A percentile compares a stretch with the other conserved stretches of the same genome.
phyloP scores from a whole-genome alignment of 2,888 invertebrate genomes.

The Catocala fraxini region DNA sequence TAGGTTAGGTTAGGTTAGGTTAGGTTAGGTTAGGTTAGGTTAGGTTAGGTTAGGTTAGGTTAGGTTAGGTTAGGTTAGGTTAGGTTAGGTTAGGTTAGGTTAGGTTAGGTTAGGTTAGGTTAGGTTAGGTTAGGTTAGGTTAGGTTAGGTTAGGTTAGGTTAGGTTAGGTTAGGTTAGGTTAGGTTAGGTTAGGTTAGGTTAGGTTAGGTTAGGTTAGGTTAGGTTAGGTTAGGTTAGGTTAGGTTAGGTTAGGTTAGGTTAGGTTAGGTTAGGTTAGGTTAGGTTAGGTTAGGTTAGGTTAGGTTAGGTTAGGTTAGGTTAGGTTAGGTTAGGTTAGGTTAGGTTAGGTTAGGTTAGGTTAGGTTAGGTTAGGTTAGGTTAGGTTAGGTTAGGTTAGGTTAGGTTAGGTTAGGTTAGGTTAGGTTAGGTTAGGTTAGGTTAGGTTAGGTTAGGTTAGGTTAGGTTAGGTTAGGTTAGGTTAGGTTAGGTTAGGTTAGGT shows the following conservation, averaged over 20 bases:
- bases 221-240: slow-evolving; percentile 29
- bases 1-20: slow-evolving; percentile 27
- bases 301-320: slow-evolving; percentile 32
- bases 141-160: slow-evolving; percentile 36
- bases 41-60: slow-evolving; percentile 34
- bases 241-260: slow-evolving; percentile 32
- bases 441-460: slow-evolving; percentile 14
- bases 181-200: slow-evolving; percentile 39
- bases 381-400: slow-evolving; percentile 36
- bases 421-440: slow-evolving; percentile 25
- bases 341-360: slow-evolving; percentile 34
- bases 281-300: slow-evolving; percentile 29
- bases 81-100: slow-evolving; percentile 35
- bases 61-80: slow-evolving; percentile 33
- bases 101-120: slow-evolving; percentile 37
- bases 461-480: slow-evolving; percentile 13
- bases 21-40: slow-evolving; percentile 32
- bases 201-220: slow-evolving; percentile 38
- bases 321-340: slow-evolving; percentile 31
- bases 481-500: slow-evolving; percentile 10
- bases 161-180: slow-evolving; percentile 41
- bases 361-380: slow-evolving; percentile 38
- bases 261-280: slow-evolving; percentile 28
- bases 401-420: slow-evolving; percentile 33
- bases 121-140: slow-evolving; percentile 35